These are phyloP conservation scores for Chelon labrosus DNA, from an alignment of 2,797 vertebrate species.

Conservation along the genomic window DNA sequence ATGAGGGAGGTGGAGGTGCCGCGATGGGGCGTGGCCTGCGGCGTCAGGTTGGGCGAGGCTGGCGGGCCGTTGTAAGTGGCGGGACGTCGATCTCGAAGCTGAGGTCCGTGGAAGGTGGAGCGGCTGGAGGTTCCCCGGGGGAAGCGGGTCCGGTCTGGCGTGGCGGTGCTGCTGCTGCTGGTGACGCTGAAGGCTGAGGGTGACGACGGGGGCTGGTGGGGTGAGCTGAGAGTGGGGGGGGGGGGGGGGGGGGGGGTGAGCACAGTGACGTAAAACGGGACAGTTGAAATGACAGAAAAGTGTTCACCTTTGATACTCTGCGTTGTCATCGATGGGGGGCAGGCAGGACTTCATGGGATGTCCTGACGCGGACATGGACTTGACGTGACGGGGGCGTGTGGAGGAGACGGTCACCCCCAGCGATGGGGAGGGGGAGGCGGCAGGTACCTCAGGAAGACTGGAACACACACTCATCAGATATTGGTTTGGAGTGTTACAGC, in stretches of 20 bases:
- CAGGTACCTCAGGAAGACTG: slow-evolving; percentile 89
- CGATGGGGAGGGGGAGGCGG: slow-evolving; percentile 56
- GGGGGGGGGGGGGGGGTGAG: background rate
- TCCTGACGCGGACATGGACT: slow-evolving; percentile 95
- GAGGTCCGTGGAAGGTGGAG: slow-evolving; percentile 95
- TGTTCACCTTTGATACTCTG: slow-evolving; percentile 89
- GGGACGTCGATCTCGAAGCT: slow-evolving; percentile 91
- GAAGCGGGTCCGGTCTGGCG: slow-evolving; percentile 92
- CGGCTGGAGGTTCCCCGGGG: slow-evolving; percentile 92
- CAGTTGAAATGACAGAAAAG: too few relatives aligned
- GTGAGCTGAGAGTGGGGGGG: slow-evolving; percentile 51
- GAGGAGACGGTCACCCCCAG: slow-evolving; percentile 81
- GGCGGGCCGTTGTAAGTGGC: slow-evolving; percentile 94
- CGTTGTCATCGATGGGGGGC: slow-evolving; percentile 93
- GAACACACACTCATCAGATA: background rate
- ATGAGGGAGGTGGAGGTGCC: slow-evolving; percentile 93
- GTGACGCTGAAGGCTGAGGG: slow-evolving; percentile 94
- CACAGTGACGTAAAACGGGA: background rate
- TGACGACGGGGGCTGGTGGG: slow-evolving; percentile 82
- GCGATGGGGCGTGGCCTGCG: slow-evolving; percentile 84
- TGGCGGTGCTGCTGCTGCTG: slow-evolving; percentile 88
- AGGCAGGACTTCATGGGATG: slow-evolving; percentile 92
- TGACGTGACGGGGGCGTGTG: slow-evolving; percentile 91
- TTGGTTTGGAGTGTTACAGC: background rate
- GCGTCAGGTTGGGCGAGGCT: slow-evolving; percentile 88